Conservation (phyloP, 2,888 invertebrate species). For the Agonopterix arenella region DNA sequence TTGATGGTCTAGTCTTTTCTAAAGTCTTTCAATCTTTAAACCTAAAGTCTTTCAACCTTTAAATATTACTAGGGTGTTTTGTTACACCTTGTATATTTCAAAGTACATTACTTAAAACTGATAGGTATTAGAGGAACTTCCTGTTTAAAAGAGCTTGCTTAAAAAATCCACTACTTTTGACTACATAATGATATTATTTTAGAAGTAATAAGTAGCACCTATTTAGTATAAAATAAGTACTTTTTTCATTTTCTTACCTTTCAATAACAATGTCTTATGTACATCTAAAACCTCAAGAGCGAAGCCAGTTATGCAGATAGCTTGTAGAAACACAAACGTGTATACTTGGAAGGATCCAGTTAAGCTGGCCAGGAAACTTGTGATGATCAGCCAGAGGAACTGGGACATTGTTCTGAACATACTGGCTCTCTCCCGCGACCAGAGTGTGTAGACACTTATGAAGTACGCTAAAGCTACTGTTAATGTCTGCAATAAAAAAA, state of each 20-base stretch:
- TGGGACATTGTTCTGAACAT: constrained; percentile 83
- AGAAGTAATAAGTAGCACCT: too few relatives aligned
- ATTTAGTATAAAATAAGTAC: too few relatives aligned
- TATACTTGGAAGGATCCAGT: constrained; percentile 87
- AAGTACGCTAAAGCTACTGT: constrained; percentile 82
- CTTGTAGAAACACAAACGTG: constrained; percentile 82
- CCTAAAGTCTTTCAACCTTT: too few relatives aligned
- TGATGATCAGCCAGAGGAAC: constrained; percentile 84
- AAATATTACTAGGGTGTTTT: too few relatives aligned
- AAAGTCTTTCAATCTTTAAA: too few relatives aligned
- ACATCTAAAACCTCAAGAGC: constrained; percentile 75
- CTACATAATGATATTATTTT: too few relatives aligned
- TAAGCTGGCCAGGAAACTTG: constrained; percentile 85
- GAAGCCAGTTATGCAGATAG: constrained; percentile 81
- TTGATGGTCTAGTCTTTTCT: too few relatives aligned
- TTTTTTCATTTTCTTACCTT: constrained; percentile 38
- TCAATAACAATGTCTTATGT: constrained; percentile 64
- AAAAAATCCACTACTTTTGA: too few relatives aligned
- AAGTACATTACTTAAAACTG: too few relatives aligned
- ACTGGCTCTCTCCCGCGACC: constrained; percentile 83
- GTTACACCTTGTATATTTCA: too few relatives aligned
- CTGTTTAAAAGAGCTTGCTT: too few relatives aligned
- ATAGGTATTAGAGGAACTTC: too few relatives aligned
- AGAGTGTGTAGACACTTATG: constrained; percentile 82
- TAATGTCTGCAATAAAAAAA: constrained; percentile 76